phyloP scores from a whole-genome alignment of 1,140 invertebrate genomes.

The Neodiprion virginianus region DNA sequence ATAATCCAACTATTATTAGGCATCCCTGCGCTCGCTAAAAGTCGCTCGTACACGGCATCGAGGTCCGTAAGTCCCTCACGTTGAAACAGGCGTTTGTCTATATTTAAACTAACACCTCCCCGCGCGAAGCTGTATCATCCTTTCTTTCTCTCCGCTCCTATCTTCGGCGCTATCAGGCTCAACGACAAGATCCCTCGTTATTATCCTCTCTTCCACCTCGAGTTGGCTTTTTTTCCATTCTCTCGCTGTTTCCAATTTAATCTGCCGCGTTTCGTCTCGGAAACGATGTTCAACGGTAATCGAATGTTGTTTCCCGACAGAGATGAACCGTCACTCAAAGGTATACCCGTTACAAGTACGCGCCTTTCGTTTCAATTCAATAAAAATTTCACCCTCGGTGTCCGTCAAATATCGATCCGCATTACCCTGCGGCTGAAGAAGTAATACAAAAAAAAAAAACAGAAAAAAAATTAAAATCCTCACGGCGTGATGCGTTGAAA shows the following conservation, averaged over 20 bases:
- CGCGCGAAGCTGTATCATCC: not conserved
- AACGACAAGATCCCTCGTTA: too few relatives aligned
- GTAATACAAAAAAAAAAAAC: not conserved
- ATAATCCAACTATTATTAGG: not conserved
- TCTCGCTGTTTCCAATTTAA: constrained; percentile 22
- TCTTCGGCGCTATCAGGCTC: not conserved
- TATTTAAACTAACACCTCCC: not conserved
- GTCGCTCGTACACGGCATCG: not conserved
- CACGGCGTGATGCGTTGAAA: not conserved
- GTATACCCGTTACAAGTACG: too few relatives aligned
- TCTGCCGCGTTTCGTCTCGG: too few relatives aligned
- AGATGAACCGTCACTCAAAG: too few relatives aligned
- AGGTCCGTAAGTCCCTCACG: too few relatives aligned
- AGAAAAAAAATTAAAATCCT: not conserved
- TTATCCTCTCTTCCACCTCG: constrained; percentile 10
- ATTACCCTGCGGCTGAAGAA: not conserved
- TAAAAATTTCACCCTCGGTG: constrained; percentile 23
- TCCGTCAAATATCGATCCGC: not conserved
- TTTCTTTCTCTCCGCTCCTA: not conserved
- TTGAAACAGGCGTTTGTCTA: not conserved
- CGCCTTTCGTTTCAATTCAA: constrained; percentile 2
- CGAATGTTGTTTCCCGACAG: too few relatives aligned
- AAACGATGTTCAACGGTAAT: too few relatives aligned
- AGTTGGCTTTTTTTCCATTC: constrained; percentile 19
- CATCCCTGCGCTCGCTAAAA: not conserved